Evolutionary conservation across 2,797 vertebrate genomes (phyloP), one percentile per base, ranked within the genome.

Genomic region (Anomalospiza imberbis): DNA sequence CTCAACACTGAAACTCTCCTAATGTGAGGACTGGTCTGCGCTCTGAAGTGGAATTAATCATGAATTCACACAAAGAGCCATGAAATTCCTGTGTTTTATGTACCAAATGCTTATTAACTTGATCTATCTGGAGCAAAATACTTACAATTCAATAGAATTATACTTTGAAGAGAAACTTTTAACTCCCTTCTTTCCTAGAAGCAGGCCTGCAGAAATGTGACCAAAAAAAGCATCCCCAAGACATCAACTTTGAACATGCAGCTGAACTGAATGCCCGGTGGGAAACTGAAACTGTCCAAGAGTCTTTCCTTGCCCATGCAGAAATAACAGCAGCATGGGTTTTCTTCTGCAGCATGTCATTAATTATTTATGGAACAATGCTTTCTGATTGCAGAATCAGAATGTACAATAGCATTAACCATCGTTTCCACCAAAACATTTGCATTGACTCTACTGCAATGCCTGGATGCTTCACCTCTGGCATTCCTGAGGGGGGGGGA

Each of bases 311-410:
- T 63, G 72, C 28, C 25, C 34, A 40, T 65, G 21, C 28, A 73
- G 66, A 67, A 94, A 70, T 45, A 58, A 80, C n/a, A 84, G 32
- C 29, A 84, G 26, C 9, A 14, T 12, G 62, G 67, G 68, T 70
- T 94, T 96, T 77, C 53, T 50, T 38, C 54, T 70, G 53, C 88
- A 78, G 6, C 17, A 45, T 54, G 19, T 9, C 15, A 85, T 92
- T 89, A 25, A 85, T 91, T 95, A 89, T 92, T 91, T 91, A 77
- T 83, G 40, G 80, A 77, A 53, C 53, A 91, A 63, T 51, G 34
- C n/a, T 75, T 66, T 67, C 60, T 74, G 73, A 82, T n/a, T 60
- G 48, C 26, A 45, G 40, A 74, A 63, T 85, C 32, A 62, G 48
- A 87, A 66, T 17, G 7, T 70, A 29, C n/a, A 68, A 25, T 14